A percentile compares a stretch with the other conserved stretches of the same genome.
These are phyloP conservation scores for Cirrhinus molitorella DNA, from an alignment of 2,797 vertebrate genomes.

Conservation along the genomic window DNA sequence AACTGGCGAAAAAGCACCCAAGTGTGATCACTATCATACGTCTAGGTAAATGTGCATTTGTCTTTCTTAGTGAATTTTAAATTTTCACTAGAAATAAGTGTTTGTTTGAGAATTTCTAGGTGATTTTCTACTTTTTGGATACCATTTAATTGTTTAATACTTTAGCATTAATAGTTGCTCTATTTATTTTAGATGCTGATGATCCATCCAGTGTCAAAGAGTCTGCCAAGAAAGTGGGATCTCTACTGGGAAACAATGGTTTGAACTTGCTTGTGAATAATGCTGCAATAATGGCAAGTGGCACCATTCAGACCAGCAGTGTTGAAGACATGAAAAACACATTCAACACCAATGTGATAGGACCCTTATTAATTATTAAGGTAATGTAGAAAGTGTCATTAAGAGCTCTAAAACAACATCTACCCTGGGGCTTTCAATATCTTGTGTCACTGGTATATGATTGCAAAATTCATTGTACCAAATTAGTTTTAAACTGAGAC, in stretches of 20 bases:
- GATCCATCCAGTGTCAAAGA: constrained; percentile 2
- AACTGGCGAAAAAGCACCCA: constrained; percentile 14
- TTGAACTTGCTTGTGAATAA: constrained; percentile 75
- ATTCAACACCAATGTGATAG: constrained; percentile 49
- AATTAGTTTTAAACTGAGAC: not conserved
- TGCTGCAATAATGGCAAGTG: constrained; percentile 54
- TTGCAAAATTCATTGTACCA: not conserved
- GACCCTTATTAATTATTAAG: constrained; percentile 47
- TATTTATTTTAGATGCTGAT: constrained; percentile 54
- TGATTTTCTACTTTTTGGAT: not conserved
- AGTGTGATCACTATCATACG: constrained; percentile 25
- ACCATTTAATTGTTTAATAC: too few species aligned
- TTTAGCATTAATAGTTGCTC: constrained; percentile 37
- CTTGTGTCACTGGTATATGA: not conserved
- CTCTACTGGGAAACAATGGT: constrained; percentile 57
- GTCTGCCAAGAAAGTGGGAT: constrained; percentile 53
- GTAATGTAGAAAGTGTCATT: not conserved
- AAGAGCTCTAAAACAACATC: not conserved
- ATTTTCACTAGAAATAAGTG: not conserved
- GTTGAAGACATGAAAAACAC: constrained; percentile 62
- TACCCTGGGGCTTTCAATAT: not conserved
- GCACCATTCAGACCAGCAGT: constrained; percentile 50
- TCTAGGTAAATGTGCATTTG: constrained; percentile 1
- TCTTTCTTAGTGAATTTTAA: not conserved
- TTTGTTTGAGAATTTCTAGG: too few species aligned